A percentile compares a stretch with the other conserved stretches of the same genome.
Evolutionary conservation across 1,140 invertebrate species (phyloP).

Genomic region (Samia ricini): DNA sequence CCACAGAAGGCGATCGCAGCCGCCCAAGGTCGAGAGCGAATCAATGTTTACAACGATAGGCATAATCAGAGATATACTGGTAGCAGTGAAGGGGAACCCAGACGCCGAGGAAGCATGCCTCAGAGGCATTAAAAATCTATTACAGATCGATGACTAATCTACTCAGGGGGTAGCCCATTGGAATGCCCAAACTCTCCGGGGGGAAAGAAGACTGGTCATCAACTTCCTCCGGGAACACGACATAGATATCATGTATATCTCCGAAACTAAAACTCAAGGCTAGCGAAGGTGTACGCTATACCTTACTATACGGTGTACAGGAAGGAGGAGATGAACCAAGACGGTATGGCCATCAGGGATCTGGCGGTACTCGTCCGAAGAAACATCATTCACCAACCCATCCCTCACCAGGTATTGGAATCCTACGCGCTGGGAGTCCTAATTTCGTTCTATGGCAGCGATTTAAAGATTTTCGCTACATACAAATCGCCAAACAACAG

Average conservation of each 20-base stretch:
- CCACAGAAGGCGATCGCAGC: too few species aligned
- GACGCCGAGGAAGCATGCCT: not conserved
- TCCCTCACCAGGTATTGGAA: not conserved
- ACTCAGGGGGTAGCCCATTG: not conserved
- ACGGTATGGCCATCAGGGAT: not conserved
- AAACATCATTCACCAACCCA: not conserved
- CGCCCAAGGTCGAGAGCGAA: too few species aligned
- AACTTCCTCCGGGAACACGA: too few species aligned
- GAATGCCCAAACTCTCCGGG: not conserved
- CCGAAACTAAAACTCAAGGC: too few species aligned
- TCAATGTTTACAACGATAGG: too few species aligned
- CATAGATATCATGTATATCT: too few species aligned
- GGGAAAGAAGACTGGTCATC: not conserved
- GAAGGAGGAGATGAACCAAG: not conserved
- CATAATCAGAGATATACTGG: too few species aligned
- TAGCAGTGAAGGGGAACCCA: too few species aligned
- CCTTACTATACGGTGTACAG: not conserved
- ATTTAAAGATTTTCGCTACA: not conserved
- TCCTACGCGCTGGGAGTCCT: not conserved
- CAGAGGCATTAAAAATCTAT: not conserved
- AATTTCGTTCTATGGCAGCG: not conserved
- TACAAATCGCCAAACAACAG: not conserved
- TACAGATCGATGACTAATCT: not conserved
- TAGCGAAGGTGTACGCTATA: not conserved
- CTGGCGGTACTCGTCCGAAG: not conserved